Evolutionary conservation across 2,797 vertebrate genomes (phyloP).

Genomic region (Tapera naevia): DNA sequence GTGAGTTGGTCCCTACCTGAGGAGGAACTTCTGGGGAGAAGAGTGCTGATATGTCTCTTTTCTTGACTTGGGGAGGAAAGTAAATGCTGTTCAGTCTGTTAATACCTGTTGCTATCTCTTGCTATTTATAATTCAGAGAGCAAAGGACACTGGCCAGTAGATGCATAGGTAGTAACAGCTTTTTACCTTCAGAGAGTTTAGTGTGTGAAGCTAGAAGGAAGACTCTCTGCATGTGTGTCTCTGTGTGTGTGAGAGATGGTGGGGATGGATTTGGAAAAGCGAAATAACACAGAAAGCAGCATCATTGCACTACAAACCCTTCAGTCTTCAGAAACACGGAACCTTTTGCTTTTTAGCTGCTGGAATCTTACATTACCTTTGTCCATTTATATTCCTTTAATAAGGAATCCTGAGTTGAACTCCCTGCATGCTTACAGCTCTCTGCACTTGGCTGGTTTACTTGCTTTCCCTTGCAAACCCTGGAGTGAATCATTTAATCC

Average conservation of each 20-base stretch:
- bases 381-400: not conserved
- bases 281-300: not conserved
- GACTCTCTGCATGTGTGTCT: too few relatives aligned
- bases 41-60: not conserved
- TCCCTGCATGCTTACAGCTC: not conserved
- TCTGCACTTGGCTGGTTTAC: slow-evolving; percentile 32
- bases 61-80: not conserved
- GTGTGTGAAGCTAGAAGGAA: not conserved
- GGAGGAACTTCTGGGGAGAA: not conserved
- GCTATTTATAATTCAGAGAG: not conserved
- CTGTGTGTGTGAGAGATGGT: too few relatives aligned
- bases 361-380: not conserved
- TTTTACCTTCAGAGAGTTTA: not conserved
- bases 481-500: not conserved
- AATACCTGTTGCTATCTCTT: not conserved
- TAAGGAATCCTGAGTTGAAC: slow-evolving; percentile 46
- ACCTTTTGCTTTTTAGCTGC: not conserved
- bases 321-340: not conserved
- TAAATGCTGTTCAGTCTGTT: rapidly evolving
- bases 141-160: too few relatives aligned
- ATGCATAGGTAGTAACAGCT: not conserved
- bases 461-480: slow-evolving; percentile 21
- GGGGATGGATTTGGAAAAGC: not conserved
- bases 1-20: not conserved
- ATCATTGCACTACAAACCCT: not conserved